Conservation (phyloP, 1,140 invertebrate species). For the Conus betulinus region DNA sequence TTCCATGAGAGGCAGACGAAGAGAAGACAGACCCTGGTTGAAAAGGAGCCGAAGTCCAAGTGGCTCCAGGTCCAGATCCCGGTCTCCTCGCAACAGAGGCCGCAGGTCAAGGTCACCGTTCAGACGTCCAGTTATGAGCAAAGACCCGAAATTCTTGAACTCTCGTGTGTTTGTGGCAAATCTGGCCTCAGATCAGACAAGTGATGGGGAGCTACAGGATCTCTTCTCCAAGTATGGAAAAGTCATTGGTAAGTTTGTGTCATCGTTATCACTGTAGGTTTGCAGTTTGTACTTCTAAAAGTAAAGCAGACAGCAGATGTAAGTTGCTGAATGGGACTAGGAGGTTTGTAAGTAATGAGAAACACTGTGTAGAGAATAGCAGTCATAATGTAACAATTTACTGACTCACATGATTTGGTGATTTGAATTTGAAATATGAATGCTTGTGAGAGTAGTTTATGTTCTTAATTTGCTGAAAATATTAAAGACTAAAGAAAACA, state of each 20-base stretch:
- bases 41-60: constrained; percentile 35
- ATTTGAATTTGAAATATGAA: too few relatives aligned
- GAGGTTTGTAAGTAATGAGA: too few relatives aligned
- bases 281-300: too few relatives aligned
- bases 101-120: constrained; percentile 20
- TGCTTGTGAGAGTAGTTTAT: too few relatives aligned
- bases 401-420: too few relatives aligned
- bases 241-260: constrained; percentile 73
- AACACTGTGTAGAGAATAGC: too few relatives aligned
- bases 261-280: too few relatives aligned
- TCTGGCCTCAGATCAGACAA: constrained; percentile 81
- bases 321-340: too few relatives aligned
- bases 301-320: too few relatives aligned
- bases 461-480: too few relatives aligned
- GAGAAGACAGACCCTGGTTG: constrained; percentile 39
- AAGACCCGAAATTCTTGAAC: constrained; percentile 82
- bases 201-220: constrained; percentile 83
- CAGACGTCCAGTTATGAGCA: constrained; percentile 54
- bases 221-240: constrained; percentile 85
- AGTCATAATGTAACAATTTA: too few relatives aligned
- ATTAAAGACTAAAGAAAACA: too few relatives aligned
- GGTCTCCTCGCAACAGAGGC: constrained; percentile 32
- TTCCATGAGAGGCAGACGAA: constrained; percentile 28
- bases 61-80: constrained; percentile 14
- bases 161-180: constrained; percentile 87